Conservation (phyloP, 1,140 invertebrate species). For the Reticulitermes speratus region DNA sequence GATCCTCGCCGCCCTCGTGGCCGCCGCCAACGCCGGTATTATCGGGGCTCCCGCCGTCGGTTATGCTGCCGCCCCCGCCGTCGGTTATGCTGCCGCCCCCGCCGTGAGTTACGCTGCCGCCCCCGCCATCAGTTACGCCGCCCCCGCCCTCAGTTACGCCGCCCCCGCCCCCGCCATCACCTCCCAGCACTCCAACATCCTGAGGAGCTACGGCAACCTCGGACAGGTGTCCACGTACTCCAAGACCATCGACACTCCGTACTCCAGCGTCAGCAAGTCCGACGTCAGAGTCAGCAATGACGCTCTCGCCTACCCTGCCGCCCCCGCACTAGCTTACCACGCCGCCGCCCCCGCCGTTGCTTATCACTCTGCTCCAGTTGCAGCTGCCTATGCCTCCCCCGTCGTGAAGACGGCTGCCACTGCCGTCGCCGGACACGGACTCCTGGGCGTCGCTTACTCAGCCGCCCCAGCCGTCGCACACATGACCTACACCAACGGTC, state of each 20-base stretch:
- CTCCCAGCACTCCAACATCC: slow-evolving; percentile 35
- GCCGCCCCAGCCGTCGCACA: slow-evolving; percentile 63
- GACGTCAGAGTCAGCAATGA: slow-evolving; percentile 41
- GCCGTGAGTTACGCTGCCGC: slow-evolving; percentile 32
- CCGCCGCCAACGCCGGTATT: slow-evolving; percentile 34
- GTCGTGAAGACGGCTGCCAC: slow-evolving; percentile 32
- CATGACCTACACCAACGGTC: slow-evolving; percentile 60
- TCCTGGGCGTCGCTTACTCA: slow-evolving; percentile 57
- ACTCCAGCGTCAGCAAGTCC: slow-evolving; percentile 38
- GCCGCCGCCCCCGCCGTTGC: slow-evolving; percentile 40
- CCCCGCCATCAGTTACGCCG: slow-evolving; percentile 33
- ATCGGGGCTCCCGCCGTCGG: slow-evolving; percentile 31
- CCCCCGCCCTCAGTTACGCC: no score
- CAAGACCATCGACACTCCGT: slow-evolving; percentile 39
- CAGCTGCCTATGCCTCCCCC: slow-evolving; percentile 37
- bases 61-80: slow-evolving; percentile 26
- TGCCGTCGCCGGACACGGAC: slow-evolving; percentile 39
- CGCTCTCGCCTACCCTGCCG: slow-evolving; percentile 40
- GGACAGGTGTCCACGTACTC: slow-evolving; percentile 36
- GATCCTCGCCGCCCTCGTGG: slow-evolving; percentile 35
- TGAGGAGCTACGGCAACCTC: slow-evolving; percentile 36
- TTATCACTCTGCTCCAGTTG: slow-evolving; percentile 35
- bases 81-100: slow-evolving; percentile 22
- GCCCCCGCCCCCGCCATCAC: slow-evolving; percentile 35
- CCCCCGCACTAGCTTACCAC: slow-evolving; percentile 37